Base-by-base conservation (phyloP, 2,888 invertebrate genomes). In the Oegoconia quadripuncta region DNA sequence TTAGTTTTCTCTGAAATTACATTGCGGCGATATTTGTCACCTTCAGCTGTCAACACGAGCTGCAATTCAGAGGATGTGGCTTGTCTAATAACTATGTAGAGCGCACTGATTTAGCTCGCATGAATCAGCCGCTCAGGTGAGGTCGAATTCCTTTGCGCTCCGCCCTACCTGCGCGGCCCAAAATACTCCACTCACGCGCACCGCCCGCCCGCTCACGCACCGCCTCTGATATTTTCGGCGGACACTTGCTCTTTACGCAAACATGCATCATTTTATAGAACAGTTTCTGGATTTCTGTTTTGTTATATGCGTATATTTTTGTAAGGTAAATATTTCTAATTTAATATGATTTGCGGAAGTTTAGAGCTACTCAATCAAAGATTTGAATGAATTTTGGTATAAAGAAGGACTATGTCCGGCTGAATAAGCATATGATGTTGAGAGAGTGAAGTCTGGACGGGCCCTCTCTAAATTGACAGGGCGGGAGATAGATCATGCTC, bases 51-150 rank as follows among this genome's bases (percentile, higher is more conserved):
- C 34, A 26, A 31, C 34, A 33, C 39, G 31, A 39, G 36, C 52
- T 52, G 50, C 44, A 46, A 44, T 48, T 49, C 36, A 42, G 32
- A 31, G 22, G 46, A 62, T 62, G 59, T 60, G 53, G 57, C 58
- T 59, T 65, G 69, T 68, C 58, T 68, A 66, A 72, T 70, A 69
- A 68, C 69, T 66, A 77, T 71, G 75, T 77, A 64, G 75, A 75
- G 75, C 74, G 59, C 54, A 76, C 80, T 79, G 74, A 82, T 79
- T 78, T 84, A 86, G 84, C 68, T 48, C 68, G 71, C 65, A 76
- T 86, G 86, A 86, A 75, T 84, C 84, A 86, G 77, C 23, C 23
- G 67, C 66, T 74, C 86, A 87, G 86, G 87, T 87, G 86, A 86
- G 86, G 80, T 80, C 87, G 82, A 71, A 87, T 87, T 83, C 86